Evolutionary conservation across 2,888 invertebrate species (phyloP).

Genomic region (Mesoligia furuncula): DNA sequence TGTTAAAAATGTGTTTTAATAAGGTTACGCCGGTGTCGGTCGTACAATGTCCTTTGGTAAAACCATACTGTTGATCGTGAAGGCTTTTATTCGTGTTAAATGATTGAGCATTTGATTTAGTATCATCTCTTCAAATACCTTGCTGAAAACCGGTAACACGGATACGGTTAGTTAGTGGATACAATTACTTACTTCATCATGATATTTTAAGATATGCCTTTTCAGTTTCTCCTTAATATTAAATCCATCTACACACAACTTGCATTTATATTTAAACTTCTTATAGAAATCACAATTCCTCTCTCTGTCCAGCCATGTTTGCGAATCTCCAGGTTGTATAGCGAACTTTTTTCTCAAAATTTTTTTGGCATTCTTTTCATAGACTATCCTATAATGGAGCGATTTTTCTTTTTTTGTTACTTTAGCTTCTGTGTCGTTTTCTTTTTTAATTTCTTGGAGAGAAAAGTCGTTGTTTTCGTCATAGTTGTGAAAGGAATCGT

Average conservation of each 20-base stretch:
- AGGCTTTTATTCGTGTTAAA: too few relatives aligned
- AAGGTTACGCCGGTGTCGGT: too few relatives aligned
- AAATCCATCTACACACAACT: conserved; percentile 49
- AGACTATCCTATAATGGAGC: conserved; percentile 48
- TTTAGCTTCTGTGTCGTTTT: conserved; percentile 16
- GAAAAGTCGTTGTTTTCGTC: neutral
- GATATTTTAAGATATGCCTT: conserved; percentile 38
- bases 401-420: conserved; percentile 23
- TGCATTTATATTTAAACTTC: conserved; percentile 47
- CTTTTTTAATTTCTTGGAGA: conserved; percentile 52
- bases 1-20: too few relatives aligned
- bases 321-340: conserved; percentile 26
- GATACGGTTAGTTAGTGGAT: neutral
- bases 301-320: conserved; percentile 42
- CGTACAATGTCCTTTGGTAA: neutral
- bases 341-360: conserved; percentile 47
- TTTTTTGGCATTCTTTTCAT: conserved; percentile 44
- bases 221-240: conserved; percentile 29
- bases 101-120: neutral
- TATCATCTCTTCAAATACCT: neutral
- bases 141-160: neutral
- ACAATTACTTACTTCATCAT: conserved; percentile 49
- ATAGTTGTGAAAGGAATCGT: conserved; percentile 29
- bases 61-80: neutral
- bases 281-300: conserved; percentile 47